Base-by-base conservation (phyloP, 2,888 invertebrate genomes). In the Tachystola acroxantha region DNA sequence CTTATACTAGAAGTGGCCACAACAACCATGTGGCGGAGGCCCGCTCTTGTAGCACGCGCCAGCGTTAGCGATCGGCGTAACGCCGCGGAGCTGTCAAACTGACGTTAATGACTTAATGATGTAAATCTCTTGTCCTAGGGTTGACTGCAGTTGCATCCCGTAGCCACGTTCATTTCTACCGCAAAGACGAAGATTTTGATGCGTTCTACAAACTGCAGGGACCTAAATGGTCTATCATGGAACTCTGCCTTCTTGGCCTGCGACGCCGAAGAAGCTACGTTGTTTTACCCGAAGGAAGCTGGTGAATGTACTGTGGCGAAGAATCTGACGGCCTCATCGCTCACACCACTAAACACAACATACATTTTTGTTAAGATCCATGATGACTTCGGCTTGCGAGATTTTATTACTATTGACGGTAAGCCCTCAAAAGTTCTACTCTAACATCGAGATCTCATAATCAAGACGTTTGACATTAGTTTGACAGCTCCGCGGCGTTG, bases 371-470 rank as follows among this genome's bases (percentile, higher is more conserved):
- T 72, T 7, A 72, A 71, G 1, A 45, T 64, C 4, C 66, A 64
- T 11, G 57, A 70, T 33, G 56, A 62, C 30, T 68, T 57, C 37
- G 43, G 50, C 2, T 16, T 62, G 3, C 65, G 66, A 14, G 59
- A 70, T 32, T 70, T 62, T 28, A 46, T 70, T 2, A 68, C 68
- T n/a, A 47, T 66, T 32, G 62, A 72, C 35, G 73, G 73, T 73
- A 53, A 47, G 52, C n/a, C n/a, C n/a, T n/a, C n/a, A n/a, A n/a
- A n/a, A n/a, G n/a, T n/a, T n/a, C n/a, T n/a, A n/a, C n/a, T n/a
- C n/a, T n/a, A n/a, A n/a, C n/a, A n/a, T n/a, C n/a, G n/a, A n/a
- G n/a, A n/a, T n/a, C n/a, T n/a, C n/a, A n/a, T n/a, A n/a, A n/a
- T n/a, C n/a, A n/a, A n/a, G n/a, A n/a, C n/a, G n/a, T n/a, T n/a